These are phyloP conservation scores for Neelides folsomi DNA, from an alignment of 2,888 invertebrate genomes.

Conservation along the genomic window DNA sequence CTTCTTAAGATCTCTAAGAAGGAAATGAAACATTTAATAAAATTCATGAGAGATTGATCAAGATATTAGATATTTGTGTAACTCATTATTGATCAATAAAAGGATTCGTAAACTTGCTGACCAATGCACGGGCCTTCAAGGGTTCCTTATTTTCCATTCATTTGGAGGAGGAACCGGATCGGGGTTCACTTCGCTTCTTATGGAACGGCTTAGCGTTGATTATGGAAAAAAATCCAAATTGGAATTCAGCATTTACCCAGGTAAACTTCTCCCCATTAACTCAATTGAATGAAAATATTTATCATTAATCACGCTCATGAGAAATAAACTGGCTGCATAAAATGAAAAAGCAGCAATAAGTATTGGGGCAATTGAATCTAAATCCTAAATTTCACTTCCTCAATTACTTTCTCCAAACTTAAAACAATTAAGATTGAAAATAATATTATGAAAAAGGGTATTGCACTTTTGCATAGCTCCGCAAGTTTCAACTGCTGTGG, in stretches of 20 bases:
- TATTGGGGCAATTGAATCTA: no score
- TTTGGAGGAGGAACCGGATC: conserved; percentile 78
- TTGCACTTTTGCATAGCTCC: conserved; percentile 46
- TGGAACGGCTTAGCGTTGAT: conserved; percentile 70
- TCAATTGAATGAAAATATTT: conserved; percentile 36
- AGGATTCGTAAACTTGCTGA: conserved; percentile 58
- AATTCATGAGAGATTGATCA: background rate
- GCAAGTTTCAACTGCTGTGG: conserved; percentile 39
- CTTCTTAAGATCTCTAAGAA: no score
- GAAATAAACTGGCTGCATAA: no score
- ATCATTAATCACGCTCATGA: no score
- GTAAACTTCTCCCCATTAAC: conserved; percentile 53
- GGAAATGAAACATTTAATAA: no score
- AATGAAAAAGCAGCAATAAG: no score
- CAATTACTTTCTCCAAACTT: no score
- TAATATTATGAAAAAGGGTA: no score
- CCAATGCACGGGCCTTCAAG: conserved; percentile 65
- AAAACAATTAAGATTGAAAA: no score
- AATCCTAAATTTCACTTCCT: no score
- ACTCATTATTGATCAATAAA: background rate
- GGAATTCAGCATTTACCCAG: conserved; percentile 74
- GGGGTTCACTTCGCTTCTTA: conserved; percentile 73
- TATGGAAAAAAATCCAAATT: conserved; percentile 77
- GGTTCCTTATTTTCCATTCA: conserved; percentile 79
- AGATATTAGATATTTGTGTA: background rate